Evolutionary conservation across 2,888 invertebrate species (phyloP), one percentile per base, ranked within the genome.

Genomic region (Drosophila atroscutellata): DNA sequence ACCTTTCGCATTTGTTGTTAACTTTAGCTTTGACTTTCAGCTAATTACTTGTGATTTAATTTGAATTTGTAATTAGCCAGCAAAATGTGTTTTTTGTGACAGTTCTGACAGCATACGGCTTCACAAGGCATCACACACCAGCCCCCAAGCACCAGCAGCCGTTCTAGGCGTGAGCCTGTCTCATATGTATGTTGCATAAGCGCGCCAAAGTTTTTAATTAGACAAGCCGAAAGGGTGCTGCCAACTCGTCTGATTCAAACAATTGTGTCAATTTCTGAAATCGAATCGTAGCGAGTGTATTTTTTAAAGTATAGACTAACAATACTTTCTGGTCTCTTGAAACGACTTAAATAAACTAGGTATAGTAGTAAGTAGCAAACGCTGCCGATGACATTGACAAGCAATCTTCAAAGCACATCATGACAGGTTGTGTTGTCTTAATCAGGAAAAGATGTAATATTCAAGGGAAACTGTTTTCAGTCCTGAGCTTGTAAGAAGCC

Each of bases 31-130:
- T 80, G 81, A 82, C 77, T 86, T 78, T 74, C 72, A 72, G 76
- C 83, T 86, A 89, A 86, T 86, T 86, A 83, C 83, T 82, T 85
- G 83, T 81, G 87, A 90, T 91, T 86, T 90, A 90, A 91, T 91
- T 91, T 91, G 86, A 90, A 91, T 87, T 91, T 89, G 76, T 90
- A 90, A 91, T 91, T 90, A 91, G 90, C 77, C 80, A 74, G 81
- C 75, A 81, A 86, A 90, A 86, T 91, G 86, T 76, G 80, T 83
- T 80, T 79, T 83, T 83, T 80, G 72, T 81, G 86, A 88, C 83
- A 84, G 75, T 72, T 82, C 62, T 77, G 89, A 84, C 89, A 86
- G 76, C 24, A 56, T 57, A 52, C 66, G 50, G 34, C 32, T 32
- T 13, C 39, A 37, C 60, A 34, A 32, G 36, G 39, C 58, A 42